Base-by-base conservation (phyloP, 2,888 invertebrate species). In the Eubasilissa splendida region DNA sequence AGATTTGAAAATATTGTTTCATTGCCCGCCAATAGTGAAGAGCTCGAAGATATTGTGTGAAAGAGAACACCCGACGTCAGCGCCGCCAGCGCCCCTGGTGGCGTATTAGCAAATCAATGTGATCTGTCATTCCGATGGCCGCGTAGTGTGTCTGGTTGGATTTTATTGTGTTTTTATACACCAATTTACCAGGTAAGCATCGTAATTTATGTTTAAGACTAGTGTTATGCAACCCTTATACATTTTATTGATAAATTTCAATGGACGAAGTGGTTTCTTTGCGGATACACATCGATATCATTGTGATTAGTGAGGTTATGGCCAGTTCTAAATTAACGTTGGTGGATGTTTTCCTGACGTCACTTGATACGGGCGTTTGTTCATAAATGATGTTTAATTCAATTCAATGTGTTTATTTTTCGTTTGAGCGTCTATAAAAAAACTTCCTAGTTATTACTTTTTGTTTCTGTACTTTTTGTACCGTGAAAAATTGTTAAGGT, bases 271-370 rank as follows among this genome's bases (percentile, higher is more conserved):
- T 50, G 33, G 33, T 50, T 68, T 68, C n/a, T 9, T 12, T 3
- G 4, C 4, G 33, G 50, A 8, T n/a, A n/a, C n/a, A 68, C 14
- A 14, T 14, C 50, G 68, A 50, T 14, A 52, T 68, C 68, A 52
- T 71, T 71, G 10, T 9, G 11, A 63, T 78, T 65, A 54, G 74
- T 77, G 77, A 80, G 80, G 80, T 80, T 80, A 80, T 77, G 71
- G 58, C 14, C 12, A 76, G 66, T 77, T 63, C 33, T 68, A 65
- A 66, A 65, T 80, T 75, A 80, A 77, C 73, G 71, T 80, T 73
- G 58, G 70, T 77, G 65, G 59, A 59, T 80, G 73, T 80, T 80
- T 80, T 75, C 77, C 77, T 80, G 80, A 80, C 80, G 80, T 80
- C 80, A 80, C 71, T 31, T 60, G 12, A 54, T 74, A 77, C 80